These are phyloP conservation scores for Anseranas semipalmata DNA, from an alignment of 2,113 vertebrate species.

Conservation along the genomic window DNA sequence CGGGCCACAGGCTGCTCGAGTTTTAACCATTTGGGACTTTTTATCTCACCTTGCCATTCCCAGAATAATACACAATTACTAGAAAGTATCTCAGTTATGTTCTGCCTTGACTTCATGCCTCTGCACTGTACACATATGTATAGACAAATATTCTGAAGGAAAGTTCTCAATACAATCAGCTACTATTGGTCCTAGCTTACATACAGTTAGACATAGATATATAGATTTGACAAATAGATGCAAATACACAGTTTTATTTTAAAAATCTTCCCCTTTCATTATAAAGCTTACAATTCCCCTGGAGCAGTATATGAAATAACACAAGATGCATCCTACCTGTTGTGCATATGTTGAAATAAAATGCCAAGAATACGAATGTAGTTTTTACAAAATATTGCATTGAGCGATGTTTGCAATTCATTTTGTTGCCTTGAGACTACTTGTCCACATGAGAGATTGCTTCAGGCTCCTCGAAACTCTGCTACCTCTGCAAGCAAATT, in stretches of 20 bases:
- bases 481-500: constrained; percentile 25
- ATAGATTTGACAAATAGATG: not conserved
- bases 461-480: not conserved
- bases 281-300: not conserved
- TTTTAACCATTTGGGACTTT: not conserved
- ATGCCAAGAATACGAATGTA: not conserved
- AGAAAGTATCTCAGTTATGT: not conserved
- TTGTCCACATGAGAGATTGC: not conserved
- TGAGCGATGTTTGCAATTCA: constrained; percentile 13
- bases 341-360: not conserved
- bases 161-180: not conserved
- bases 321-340: constrained; percentile 57
- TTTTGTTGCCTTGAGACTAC: constrained; percentile 1
- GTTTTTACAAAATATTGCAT: not conserved
- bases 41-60: not conserved
- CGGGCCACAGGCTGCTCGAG: not conserved
- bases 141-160: not conserved
- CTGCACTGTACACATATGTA: not conserved
- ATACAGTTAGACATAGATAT: not conserved
- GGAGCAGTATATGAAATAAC: not conserved
- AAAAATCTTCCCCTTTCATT: not conserved
- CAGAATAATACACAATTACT: not conserved
- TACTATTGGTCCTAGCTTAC: not conserved
- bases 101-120: not conserved
- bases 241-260: not conserved